A percentile compares a stretch with the other conserved stretches of the same genome.
Evolutionary conservation across 1,140 invertebrate genomes (phyloP).

Genomic region (Portunus trituberculatus): DNA sequence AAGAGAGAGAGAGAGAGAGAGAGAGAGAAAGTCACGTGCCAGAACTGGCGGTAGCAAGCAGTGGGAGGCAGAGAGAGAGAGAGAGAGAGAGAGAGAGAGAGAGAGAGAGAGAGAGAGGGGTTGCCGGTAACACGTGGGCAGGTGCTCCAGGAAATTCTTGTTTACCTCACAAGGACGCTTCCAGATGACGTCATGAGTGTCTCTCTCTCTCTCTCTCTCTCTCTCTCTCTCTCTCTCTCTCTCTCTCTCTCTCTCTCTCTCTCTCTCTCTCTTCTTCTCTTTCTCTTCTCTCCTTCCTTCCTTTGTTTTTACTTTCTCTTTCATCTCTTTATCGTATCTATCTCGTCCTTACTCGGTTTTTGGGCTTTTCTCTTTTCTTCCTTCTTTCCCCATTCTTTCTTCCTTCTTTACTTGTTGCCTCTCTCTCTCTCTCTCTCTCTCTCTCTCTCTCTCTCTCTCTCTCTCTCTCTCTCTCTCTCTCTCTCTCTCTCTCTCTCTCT

Average conservation of each 20-base stretch:
- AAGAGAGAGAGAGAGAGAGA: constrained; percentile 15
- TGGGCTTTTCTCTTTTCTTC: too few relatives aligned
- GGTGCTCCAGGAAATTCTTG: background rate
- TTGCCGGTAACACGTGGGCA: background rate
- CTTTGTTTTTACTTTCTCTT: too few relatives aligned
- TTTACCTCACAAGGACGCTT: background rate
- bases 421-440: too few relatives aligned
- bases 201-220: background rate
- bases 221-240: background rate
- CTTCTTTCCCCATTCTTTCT: too few relatives aligned
- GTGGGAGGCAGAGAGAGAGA: constrained; percentile 17
- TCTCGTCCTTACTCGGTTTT: too few relatives aligned
- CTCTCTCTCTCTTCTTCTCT: background rate
- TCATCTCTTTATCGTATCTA: too few relatives aligned
- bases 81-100: constrained; percentile 18
- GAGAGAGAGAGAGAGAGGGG: constrained; percentile 14
- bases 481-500: too few relatives aligned
- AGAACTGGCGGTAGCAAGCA: background rate
- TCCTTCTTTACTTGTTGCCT: too few relatives aligned
- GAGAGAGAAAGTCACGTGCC: background rate
- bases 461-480: too few relatives aligned
- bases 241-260: background rate
- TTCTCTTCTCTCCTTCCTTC: too few relatives aligned
- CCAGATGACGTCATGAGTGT: background rate
- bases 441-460: too few relatives aligned